These are phyloP conservation scores for Phenganax stokvisi DNA, from an alignment of 92 coral and sea anemone species.

Conservation along the genomic window DNA sequence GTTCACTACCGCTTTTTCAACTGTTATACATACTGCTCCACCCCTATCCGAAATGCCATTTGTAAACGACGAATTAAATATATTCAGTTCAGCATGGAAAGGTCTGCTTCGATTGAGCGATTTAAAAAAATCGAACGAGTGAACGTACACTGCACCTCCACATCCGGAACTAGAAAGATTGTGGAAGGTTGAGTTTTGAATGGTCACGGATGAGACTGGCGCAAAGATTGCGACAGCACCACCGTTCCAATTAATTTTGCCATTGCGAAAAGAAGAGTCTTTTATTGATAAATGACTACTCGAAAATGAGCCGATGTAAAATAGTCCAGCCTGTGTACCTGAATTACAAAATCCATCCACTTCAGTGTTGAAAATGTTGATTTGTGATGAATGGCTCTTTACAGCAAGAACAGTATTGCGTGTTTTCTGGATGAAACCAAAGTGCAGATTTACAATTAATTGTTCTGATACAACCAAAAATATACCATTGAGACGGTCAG, in stretches of 20 bases:
- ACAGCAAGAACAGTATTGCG: not conserved
- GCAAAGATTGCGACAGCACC: conserved; percentile 19
- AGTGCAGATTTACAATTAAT: not conserved
- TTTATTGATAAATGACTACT: conserved; percentile 6
- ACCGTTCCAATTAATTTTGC: conserved; percentile 6
- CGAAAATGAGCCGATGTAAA: not conserved
- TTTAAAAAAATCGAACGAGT: not conserved
- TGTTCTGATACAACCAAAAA: not conserved
- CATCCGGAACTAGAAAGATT: not conserved
- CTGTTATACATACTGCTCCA: conserved; percentile 11
- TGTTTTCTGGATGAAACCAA: not conserved
- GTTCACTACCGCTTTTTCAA: not conserved
- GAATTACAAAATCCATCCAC: not conserved
- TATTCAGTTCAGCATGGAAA: not conserved
- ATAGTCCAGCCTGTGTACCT: conserved; percentile 20
- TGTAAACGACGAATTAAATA: conserved; percentile 25
- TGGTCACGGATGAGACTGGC: not conserved
- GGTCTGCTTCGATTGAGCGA: not conserved
- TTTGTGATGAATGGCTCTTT: not conserved
- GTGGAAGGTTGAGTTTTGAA: conserved; percentile 14
- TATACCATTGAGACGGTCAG: not conserved
- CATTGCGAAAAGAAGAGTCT: conserved; percentile 22
- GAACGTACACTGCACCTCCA: conserved; percentile 24
- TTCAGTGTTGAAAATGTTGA: not conserved
- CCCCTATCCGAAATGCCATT: conserved; percentile 17